phyloP scores from a whole-genome alignment of 2,888 invertebrate species.

The Drosophila leonis region DNA sequence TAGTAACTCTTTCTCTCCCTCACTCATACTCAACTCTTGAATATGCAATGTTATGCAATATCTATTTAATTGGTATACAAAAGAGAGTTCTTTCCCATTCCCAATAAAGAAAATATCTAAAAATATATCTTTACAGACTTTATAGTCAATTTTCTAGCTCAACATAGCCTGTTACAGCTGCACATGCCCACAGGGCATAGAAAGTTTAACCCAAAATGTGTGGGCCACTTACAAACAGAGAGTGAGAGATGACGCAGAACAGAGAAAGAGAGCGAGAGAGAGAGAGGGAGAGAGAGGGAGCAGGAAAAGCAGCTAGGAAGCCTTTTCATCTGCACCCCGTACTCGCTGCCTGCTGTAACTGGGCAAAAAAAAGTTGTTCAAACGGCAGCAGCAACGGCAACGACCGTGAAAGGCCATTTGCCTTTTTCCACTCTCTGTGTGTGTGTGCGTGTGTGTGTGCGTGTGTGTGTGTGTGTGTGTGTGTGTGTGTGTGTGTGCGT shows the following conservation, averaged over 20 bases:
- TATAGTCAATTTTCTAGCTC: conserved; percentile 5
- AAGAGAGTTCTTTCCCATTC: no score
- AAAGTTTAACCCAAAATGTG: conserved; percentile 66
- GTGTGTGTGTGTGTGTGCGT: conserved; percentile 27
- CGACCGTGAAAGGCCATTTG: conserved; percentile 83
- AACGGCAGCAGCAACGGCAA: conserved; percentile 59
- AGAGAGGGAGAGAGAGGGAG: conserved; percentile 14
- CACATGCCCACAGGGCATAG: conserved; percentile 36
- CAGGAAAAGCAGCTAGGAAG: conserved; percentile 34
- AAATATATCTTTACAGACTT: no score
- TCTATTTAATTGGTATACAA: no score
- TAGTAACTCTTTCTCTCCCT: background rate
- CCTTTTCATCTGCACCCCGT: conserved; percentile 7
- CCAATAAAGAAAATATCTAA: no score
- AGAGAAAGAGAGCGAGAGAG: background rate
- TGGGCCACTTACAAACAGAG: conserved; percentile 42
- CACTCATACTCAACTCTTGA: background rate
- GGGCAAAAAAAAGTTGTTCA: conserved; percentile 53
- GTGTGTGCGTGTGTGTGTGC: conserved; percentile 10
- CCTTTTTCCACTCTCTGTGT: conserved; percentile 43
- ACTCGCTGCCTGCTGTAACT: conserved; percentile 38
- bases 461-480: conserved; percentile 25
- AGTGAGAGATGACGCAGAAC: background rate
- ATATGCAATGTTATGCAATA: no score
- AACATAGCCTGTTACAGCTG: conserved; percentile 12